Evolutionary conservation across 2,113 vertebrate genomes (phyloP).

Genomic region (Perca schrenkii): DNA sequence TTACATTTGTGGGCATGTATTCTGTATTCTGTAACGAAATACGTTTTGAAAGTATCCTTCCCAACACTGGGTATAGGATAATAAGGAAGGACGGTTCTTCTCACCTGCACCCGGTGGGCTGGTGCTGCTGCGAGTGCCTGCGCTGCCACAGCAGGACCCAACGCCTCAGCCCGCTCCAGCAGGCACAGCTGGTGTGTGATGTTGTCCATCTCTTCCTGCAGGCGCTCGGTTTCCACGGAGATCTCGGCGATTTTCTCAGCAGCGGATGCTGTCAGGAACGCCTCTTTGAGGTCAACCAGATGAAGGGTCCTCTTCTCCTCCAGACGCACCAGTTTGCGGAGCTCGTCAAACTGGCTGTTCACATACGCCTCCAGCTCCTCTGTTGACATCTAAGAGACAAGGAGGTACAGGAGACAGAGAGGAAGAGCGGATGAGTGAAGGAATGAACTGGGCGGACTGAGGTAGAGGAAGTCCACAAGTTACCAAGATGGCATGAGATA

Average conservation of each 20-base stretch:
- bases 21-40: too few relatives aligned
- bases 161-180: conserved; percentile 84
- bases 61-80: neutral
- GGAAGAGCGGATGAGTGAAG: neutral
- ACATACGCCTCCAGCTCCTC: conserved; percentile 86
- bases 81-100: neutral
- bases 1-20: too few relatives aligned
- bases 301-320: conserved; percentile 86
- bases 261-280: conserved; percentile 86
- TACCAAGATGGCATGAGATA: neutral
- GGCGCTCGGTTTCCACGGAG: conserved; percentile 80
- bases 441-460: neutral
- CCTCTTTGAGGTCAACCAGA: conserved; percentile 88
- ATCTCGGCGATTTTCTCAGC: conserved; percentile 88
- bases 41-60: too few relatives aligned
- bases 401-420: conserved; percentile 6
- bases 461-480: neutral
- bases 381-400: conserved; percentile 73
- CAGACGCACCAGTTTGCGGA: conserved; percentile 84
- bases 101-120: conserved; percentile 67
- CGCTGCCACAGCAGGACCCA: conserved; percentile 66
- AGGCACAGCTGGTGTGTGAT: conserved; percentile 86
- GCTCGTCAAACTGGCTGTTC: conserved; percentile 88
- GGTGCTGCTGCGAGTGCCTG: conserved; percentile 43
- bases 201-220: conserved; percentile 90